phyloP scores from a whole-genome alignment of 2,888 invertebrate species.

The Amiota mariae region DNA sequence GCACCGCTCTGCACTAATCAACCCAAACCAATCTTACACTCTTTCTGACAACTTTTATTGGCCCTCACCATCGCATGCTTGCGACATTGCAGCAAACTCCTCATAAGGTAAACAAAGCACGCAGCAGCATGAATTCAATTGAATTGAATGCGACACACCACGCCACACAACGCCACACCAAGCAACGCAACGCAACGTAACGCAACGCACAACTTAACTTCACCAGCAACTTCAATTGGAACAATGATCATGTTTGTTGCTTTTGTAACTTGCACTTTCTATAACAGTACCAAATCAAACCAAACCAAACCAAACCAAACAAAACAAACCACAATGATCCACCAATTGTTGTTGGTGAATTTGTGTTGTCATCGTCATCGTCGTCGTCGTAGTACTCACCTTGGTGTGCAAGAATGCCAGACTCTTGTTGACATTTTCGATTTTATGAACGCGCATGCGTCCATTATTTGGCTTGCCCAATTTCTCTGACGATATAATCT shows the following conservation, averaged over 20 bases:
- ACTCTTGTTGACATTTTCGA: slow-evolving; percentile 98
- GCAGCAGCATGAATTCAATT: slow-evolving; percentile 35
- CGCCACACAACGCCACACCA: slow-evolving; percentile 40
- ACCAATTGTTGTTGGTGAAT: too few species aligned
- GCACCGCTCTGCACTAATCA: slow-evolving; percentile 10
- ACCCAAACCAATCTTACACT: background rate
- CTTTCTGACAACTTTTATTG: too few species aligned
- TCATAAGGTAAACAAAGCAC: slow-evolving; percentile 63
- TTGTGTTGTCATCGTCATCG: too few species aligned
- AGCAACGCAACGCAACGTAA: too few species aligned
- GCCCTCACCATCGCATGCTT: too few species aligned
- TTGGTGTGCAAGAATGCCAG: slow-evolving; percentile 96
- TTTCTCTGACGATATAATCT: slow-evolving; percentile 98
- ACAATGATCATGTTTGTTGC: slow-evolving; percentile 2
- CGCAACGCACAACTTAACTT: background rate
- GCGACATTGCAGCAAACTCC: slow-evolving; percentile 14
- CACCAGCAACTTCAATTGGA: slow-evolving; percentile 1
- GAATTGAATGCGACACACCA: slow-evolving; percentile 46
- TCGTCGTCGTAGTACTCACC: slow-evolving; percentile 73
- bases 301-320: background rate
- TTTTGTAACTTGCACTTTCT: slow-evolving; percentile 59
- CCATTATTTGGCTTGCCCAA: slow-evolving; percentile 97
- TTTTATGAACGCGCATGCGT: slow-evolving; percentile 97
- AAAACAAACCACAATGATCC: too few species aligned
- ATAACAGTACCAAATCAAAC: slow-evolving; percentile 22